These are phyloP conservation scores for Perithous albicinctus DNA, from an alignment of 2,888 invertebrate genomes.

Conservation along the genomic window DNA sequence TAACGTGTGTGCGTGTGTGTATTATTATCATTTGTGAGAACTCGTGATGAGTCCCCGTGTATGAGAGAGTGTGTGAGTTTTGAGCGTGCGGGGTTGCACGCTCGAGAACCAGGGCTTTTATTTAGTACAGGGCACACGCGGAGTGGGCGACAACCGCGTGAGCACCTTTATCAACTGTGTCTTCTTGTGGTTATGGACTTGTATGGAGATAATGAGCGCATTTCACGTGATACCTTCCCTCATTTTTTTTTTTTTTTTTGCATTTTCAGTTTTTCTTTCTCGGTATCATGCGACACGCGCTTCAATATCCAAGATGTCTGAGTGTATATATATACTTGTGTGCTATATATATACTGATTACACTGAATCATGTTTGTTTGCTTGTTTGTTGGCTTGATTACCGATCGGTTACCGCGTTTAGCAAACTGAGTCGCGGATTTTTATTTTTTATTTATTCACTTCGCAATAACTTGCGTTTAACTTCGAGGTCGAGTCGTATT, in stretches of 20 bases:
- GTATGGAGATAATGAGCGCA: slow-evolving; percentile 62
- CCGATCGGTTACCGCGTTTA: slow-evolving; percentile 80
- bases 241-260: slow-evolving; percentile 49
- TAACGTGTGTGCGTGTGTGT: slow-evolving; percentile 72
- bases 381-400: slow-evolving; percentile 74
- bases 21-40: slow-evolving; percentile 72
- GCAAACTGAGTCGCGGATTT: slow-evolving; percentile 72
- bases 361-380: slow-evolving; percentile 69
- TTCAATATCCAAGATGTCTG: slow-evolving; percentile 64
- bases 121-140: slow-evolving; percentile 55
- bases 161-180: slow-evolving; percentile 70
- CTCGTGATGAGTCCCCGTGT: slow-evolving; percentile 72
- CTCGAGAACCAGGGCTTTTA: slow-evolving; percentile 81
- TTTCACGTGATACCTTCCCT: slow-evolving; percentile 45
- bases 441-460: slow-evolving; percentile 65
- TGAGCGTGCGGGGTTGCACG: slow-evolving; percentile 82
- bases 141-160: slow-evolving; percentile 71
- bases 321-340: slow-evolving; percentile 58
- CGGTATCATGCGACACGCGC: slow-evolving; percentile 57
- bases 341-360: slow-evolving; percentile 61
- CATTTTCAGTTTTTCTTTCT: slow-evolving; percentile 51
- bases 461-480: slow-evolving; percentile 77
- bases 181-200: slow-evolving; percentile 70
- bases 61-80: slow-evolving; percentile 75
- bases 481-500: slow-evolving; percentile 85